A percentile compares a stretch with the other conserved stretches of the same genome.
These are phyloP conservation scores for Phytoseiulus persimilis DNA, from an alignment of 2,888 invertebrate species.

Conservation along the genomic window DNA sequence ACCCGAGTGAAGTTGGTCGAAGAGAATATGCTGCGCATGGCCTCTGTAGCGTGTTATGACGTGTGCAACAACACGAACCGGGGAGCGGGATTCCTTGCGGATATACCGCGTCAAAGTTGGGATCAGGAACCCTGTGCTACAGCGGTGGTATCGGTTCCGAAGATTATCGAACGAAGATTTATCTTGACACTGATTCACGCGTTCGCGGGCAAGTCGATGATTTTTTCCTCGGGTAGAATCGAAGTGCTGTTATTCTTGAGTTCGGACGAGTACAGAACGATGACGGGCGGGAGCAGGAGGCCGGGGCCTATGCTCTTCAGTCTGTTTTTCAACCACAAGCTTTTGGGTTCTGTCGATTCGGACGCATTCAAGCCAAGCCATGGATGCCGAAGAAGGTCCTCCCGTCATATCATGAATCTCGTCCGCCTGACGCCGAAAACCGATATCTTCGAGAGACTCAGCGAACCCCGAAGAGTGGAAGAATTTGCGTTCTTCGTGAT, in stretches of 20 bases:
- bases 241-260: constrained; percentile 14
- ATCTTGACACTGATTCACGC: not conserved
- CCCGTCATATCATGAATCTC: not conserved
- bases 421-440: not conserved
- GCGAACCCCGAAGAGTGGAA: not conserved
- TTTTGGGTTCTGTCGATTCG: not conserved
- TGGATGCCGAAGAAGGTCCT: not conserved
- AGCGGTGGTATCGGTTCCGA: too few relatives aligned
- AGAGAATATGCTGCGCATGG: not conserved
- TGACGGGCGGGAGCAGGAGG: not conserved
- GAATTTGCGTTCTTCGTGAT: not conserved
- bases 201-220: not conserved
- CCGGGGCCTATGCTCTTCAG: not conserved
- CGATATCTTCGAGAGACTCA: not conserved
- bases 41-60: not conserved
- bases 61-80: not conserved
- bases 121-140: too few relatives aligned
- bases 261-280: not conserved
- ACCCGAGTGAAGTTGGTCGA: not conserved
- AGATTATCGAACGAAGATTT: not conserved
- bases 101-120: not conserved
- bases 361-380: not conserved
- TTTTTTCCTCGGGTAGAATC: not conserved
- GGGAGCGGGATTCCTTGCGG: not conserved
- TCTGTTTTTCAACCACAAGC: not conserved